Conservation (phyloP, 2,113 vertebrate genomes). For the Helogale parvula region DNA sequence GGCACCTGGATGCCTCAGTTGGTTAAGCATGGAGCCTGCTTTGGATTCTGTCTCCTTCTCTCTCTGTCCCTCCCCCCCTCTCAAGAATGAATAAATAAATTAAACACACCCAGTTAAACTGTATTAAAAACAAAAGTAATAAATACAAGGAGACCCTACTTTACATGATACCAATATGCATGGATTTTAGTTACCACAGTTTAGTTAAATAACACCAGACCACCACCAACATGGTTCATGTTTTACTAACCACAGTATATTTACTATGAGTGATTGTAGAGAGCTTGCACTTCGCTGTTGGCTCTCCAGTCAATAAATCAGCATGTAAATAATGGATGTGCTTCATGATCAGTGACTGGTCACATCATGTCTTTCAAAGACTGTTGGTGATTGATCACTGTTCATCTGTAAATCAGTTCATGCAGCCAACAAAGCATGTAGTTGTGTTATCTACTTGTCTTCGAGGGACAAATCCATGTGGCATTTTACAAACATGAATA, state of each 20-base stretch:
- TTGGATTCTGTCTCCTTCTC: too few relatives aligned
- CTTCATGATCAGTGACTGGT: not conserved
- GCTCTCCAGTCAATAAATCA: not conserved
- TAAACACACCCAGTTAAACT: not conserved
- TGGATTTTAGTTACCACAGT: not conserved
- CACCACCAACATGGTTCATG: not conserved
- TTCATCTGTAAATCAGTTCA: not conserved
- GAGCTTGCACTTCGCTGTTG: not conserved
- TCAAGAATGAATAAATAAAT: too few relatives aligned
- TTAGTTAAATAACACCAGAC: not conserved
- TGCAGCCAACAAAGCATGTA: not conserved
- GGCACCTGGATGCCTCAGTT: not conserved
- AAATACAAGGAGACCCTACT: not conserved
- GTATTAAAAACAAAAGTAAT: constrained; percentile 39
- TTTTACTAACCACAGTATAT: not conserved
- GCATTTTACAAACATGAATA: not conserved
- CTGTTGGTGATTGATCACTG: not conserved
- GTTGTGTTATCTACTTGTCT: not conserved
- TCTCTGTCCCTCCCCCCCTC: too few relatives aligned
- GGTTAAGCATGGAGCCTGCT: too few relatives aligned
- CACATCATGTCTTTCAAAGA: not conserved
- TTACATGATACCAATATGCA: not conserved
- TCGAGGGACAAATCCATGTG: not conserved
- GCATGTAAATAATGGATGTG: not conserved
- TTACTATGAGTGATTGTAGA: not conserved